Percentiles rank a stretch among this genome's conserved stretches.
Evolutionary conservation across 2,113 vertebrate species (phyloP).

Genomic region (Oceanodroma tethys): DNA sequence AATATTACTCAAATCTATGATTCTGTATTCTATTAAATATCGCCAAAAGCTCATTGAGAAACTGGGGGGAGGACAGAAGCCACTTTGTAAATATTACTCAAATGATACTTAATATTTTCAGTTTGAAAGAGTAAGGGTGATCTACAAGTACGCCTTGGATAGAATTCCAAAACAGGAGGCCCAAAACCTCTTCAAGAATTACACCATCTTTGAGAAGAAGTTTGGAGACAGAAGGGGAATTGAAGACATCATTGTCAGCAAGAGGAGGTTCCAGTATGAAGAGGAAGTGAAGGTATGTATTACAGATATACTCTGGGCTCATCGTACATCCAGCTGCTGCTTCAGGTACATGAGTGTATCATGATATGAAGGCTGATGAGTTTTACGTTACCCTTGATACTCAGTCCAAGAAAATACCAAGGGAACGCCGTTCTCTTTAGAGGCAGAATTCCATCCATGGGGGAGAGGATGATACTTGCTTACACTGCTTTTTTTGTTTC

Average conservation of each 20-base stretch:
- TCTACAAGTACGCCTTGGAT: conserved; percentile 96
- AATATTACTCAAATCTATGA: background rate
- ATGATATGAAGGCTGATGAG: background rate
- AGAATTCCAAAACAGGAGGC: conserved; percentile 93
- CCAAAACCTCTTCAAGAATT: conserved; percentile 97
- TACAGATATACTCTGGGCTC: background rate
- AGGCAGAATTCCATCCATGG: background rate
- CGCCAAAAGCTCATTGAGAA: background rate
- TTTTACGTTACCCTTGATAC: background rate
- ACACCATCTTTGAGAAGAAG: conserved; percentile 98
- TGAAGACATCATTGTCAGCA: conserved; percentile 97
- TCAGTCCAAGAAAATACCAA: background rate
- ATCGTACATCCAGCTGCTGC: background rate
- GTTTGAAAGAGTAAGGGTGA: conserved; percentile 95
- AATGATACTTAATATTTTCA: conserved; percentile 53
- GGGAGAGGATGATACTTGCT: background rate
- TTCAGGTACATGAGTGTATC: rapidly evolving
- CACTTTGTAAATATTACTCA: background rate
- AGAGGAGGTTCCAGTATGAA: conserved; percentile 95
- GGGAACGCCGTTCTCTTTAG: background rate
- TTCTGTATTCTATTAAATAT: background rate
- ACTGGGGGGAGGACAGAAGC: background rate
- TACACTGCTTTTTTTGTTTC: background rate
- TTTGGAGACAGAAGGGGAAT: conserved; percentile 95
- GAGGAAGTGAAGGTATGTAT: conserved; percentile 93